Evolutionary conservation across 1,140 invertebrate genomes (phyloP).

Genomic region (Heterodera schachtii): DNA sequence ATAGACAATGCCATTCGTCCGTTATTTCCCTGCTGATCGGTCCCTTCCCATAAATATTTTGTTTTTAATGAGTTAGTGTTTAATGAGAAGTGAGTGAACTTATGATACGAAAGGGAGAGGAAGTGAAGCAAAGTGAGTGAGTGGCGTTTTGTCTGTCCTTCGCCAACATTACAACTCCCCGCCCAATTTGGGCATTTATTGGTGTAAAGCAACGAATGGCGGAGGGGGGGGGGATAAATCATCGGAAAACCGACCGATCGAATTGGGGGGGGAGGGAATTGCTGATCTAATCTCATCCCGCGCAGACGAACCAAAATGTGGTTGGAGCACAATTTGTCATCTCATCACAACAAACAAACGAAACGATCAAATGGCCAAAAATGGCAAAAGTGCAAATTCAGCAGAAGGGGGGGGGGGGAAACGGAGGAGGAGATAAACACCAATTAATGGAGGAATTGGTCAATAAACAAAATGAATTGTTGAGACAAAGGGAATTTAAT

Average conservation of each 20-base stretch:
- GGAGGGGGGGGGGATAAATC: neutral
- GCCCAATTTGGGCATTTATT: neutral
- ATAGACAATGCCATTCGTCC: no score
- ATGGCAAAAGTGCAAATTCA: neutral
- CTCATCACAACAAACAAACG: neutral
- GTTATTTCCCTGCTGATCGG: no score
- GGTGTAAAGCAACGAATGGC: neutral
- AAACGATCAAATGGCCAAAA: neutral
- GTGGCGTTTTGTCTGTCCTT: neutral
- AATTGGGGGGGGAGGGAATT: neutral
- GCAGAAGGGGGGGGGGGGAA: neutral
- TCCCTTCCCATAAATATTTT: no score
- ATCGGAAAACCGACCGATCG: neutral
- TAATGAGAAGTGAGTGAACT: no score
- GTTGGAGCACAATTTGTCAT: neutral
- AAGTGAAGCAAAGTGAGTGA: neutral
- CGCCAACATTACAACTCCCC: neutral
- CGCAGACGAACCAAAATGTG: neutral
- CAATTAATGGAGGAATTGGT: neutral
- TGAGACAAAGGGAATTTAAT: neutral
- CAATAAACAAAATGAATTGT: slow-evolving; percentile 1
- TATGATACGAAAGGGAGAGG: no score
- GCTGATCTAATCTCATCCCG: neutral
- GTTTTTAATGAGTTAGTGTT: no score
- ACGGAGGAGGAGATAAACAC: neutral